A percentile compares a stretch with the other conserved stretches of the same genome.
These are phyloP conservation scores for Hydrochoerus hydrochaeris DNA, from an alignment of 2,113 vertebrate species.

Conservation along the genomic window DNA sequence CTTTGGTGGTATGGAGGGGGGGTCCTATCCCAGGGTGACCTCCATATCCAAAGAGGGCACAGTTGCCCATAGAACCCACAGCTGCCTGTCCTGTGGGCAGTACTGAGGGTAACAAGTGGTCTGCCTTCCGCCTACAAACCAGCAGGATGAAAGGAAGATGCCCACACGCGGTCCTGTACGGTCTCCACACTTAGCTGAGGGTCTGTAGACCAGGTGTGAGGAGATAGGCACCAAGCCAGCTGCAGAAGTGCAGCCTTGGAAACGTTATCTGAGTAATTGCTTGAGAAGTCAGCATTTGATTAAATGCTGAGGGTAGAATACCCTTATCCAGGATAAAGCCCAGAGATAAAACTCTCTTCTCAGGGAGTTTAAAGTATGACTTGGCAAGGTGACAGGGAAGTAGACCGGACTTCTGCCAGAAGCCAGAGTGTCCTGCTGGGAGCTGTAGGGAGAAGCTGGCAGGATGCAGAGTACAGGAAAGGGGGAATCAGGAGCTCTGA, in stretches of 20 bases:
- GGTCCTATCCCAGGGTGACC: not conserved
- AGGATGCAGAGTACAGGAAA: no score
- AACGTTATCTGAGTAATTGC: not conserved
- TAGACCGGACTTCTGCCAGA: not conserved
- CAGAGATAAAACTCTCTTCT: not conserved
- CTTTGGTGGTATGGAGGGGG: not conserved
- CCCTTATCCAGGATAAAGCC: not conserved
- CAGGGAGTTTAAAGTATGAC: not conserved
- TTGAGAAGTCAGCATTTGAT: slow-evolving; percentile 28
- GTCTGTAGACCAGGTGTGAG: not conserved
- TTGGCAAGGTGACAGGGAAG: not conserved
- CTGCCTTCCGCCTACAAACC: no score
- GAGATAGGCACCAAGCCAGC: not conserved
- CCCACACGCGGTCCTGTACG: not conserved
- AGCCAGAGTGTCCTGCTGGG: not conserved
- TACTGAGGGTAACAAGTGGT: not conserved
- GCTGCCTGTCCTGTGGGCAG: not conserved
- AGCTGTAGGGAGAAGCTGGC: not conserved
- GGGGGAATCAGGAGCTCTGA: not conserved
- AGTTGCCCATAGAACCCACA: not conserved
- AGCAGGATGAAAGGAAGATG: not conserved
- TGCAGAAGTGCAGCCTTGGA: not conserved
- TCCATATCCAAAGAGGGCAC: not conserved
- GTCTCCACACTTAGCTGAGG: not conserved
- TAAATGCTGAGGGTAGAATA: not conserved